Base-by-base conservation (phyloP, 1,140 invertebrate species). In the Drosophila nigromelanica region DNA sequence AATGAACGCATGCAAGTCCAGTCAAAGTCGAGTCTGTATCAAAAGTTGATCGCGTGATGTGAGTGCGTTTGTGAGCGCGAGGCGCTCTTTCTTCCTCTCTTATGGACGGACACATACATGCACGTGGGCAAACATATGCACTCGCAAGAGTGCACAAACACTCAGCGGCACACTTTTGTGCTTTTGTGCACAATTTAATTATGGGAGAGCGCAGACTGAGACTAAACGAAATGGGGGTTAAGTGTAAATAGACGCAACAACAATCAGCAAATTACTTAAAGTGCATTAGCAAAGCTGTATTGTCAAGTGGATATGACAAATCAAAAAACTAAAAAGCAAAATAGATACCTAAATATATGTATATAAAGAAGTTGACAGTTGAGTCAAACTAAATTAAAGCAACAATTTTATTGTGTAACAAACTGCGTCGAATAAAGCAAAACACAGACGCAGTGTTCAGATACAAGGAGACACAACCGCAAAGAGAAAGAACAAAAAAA, bases 331-430 rank as follows among this genome's bases (percentile, higher is more conserved):
- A 35, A 3, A 50, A 50, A 50, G 7, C 30, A 50, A 50, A 21
- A 50, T 37, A 21, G 12, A 39, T 35, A 54, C 14, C 14, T 45
- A 60, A 51, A 51, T 55, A 64, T 50, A 18, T 40, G 35, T 67
- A 47, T 67, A 50, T 56, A 51, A 59, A 59, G 62, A 67, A 64
- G 60, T 27, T 27, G 27, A 27, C 50, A 66, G 62, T 72, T 72
- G 69, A 72, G 33, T 73, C 56, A 68, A 27, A 5, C 27, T 60
- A 67, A 73, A 68, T 68, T 40, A 76, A 75, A 67, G 62, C 52
- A 77, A 75, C 66, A 80, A 78, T 73, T 81, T 73, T 78, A 86
- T 86, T 86, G 82, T 86, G 82, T 86, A 86, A 86, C 82, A 87
- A 78, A 78, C 73, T 87, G 78, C 79, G 82, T 78, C 74, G 67